phyloP scores from a whole-genome alignment of 2,888 invertebrate genomes.

The Lithophane leautieri region DNA sequence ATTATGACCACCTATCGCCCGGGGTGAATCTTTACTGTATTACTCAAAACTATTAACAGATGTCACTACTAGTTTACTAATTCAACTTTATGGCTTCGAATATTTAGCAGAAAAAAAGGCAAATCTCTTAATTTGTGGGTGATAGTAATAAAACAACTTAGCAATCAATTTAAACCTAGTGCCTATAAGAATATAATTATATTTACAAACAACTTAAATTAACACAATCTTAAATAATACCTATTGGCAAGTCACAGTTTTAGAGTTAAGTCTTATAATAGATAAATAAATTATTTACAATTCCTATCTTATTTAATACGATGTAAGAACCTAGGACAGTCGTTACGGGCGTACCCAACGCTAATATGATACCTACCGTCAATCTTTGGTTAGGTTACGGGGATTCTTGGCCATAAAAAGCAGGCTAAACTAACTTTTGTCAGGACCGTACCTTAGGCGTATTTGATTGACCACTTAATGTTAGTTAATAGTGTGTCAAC shows the following conservation, averaged over 20 bases:
- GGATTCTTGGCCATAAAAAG: background rate
- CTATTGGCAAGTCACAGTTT: conserved; percentile 45
- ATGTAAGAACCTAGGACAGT: conserved; percentile 2
- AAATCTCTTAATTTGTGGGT: background rate
- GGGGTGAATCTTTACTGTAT: background rate
- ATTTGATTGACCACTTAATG: background rate
- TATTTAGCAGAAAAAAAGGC: background rate
- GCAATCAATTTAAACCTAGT: conserved; percentile 24
- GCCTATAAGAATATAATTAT: conserved; percentile 3
- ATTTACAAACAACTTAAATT: conserved; percentile 38
- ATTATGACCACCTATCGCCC: background rate
- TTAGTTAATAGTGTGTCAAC: too few species aligned
- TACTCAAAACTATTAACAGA: conserved; percentile 28
- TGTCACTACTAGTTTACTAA: conserved; percentile 29
- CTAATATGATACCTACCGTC: background rate
- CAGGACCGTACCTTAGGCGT: too few species aligned
- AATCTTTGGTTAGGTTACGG: background rate
- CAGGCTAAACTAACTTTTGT: background rate
- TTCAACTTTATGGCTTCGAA: background rate
- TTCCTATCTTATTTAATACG: background rate
- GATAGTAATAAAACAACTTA: conserved; percentile 26
- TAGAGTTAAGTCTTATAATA: conserved; percentile 39
- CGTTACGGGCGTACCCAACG: conserved; percentile 8
- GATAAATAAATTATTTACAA: conserved; percentile 41
- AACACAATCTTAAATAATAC: conserved; percentile 19